These are phyloP conservation scores for Brachionus angularis DNA, from an alignment of 1,140 invertebrate species.

Conservation along the genomic window DNA sequence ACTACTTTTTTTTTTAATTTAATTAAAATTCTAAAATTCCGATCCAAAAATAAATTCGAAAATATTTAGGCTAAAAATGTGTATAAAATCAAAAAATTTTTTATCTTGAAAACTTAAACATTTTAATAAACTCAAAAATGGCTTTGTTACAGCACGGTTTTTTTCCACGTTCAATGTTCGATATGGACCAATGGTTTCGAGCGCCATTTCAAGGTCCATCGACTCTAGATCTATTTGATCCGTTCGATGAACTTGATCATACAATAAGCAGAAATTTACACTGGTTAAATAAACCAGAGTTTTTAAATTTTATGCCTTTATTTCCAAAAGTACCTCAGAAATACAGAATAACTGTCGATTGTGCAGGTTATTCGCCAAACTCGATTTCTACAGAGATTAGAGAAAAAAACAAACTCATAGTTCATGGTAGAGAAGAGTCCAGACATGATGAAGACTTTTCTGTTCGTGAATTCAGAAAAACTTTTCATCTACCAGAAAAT, in stretches of 20 bases:
- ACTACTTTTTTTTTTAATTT: too few relatives aligned
- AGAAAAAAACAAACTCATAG: slow-evolving; percentile 7
- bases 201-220: slow-evolving; percentile 1
- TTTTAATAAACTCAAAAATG: slow-evolving; percentile 7
- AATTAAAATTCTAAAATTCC: too few relatives aligned
- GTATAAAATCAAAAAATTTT: too few relatives aligned
- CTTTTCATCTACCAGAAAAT: slow-evolving; percentile 1
- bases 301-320: slow-evolving; percentile 31
- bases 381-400: neutral
- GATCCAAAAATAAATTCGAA: too few relatives aligned
- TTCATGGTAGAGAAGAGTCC: slow-evolving; percentile 23
- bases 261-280: slow-evolving; percentile 29
- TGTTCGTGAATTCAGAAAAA: slow-evolving; percentile 20
- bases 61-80: too few relatives aligned
- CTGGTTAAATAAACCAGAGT: slow-evolving; percentile 30
- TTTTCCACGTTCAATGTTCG: slow-evolving; percentile 36
- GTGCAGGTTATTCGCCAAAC: slow-evolving; percentile 11
- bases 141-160: slow-evolving; percentile 4
- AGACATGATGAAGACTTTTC: slow-evolving; percentile 22
- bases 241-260: slow-evolving; percentile 38
- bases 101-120: too few relatives aligned
- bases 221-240: slow-evolving; percentile 36
- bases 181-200: slow-evolving; percentile 39
- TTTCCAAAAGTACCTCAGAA: slow-evolving; percentile 43
- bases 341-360: slow-evolving; percentile 18